These are phyloP conservation scores for Dendropsophus ebraccatus DNA, from an alignment of 2,113 vertebrate species.

Conservation along the genomic window DNA sequence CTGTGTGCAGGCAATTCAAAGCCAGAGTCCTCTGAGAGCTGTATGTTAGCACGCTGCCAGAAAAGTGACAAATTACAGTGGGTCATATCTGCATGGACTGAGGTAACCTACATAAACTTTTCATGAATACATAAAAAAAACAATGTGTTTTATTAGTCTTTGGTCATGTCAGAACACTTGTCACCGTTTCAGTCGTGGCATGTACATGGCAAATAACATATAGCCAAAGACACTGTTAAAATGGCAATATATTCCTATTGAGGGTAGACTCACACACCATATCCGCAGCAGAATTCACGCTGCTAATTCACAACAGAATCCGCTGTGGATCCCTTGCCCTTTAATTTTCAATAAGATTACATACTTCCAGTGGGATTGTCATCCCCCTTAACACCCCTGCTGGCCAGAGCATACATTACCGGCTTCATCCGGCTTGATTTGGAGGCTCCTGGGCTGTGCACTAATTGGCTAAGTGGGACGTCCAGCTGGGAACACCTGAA, in stretches of 20 bases:
- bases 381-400: too few species aligned
- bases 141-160: neutral
- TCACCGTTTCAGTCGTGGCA: neutral
- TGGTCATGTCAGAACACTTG: neutral
- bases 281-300: too few species aligned
- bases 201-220: neutral
- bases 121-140: neutral
- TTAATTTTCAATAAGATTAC: too few species aligned
- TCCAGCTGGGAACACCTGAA: too few species aligned
- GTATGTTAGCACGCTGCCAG: conserved; percentile 89
- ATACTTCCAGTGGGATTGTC: too few species aligned
- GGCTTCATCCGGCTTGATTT: too few species aligned
- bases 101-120: conserved; percentile 74
- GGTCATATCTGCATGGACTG: conserved; percentile 86
- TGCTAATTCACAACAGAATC: too few species aligned
- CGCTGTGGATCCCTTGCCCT: too few species aligned
- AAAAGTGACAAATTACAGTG: conserved; percentile 90
- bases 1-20: conserved; percentile 77
- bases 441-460: too few species aligned
- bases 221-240: neutral
- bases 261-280: too few species aligned
- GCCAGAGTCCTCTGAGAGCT: conserved; percentile 86
- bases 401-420: too few species aligned
- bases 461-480: too few species aligned
- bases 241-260: neutral